Base-by-base conservation (phyloP, 2,888 invertebrate species). In the Euproctis similis region DNA sequence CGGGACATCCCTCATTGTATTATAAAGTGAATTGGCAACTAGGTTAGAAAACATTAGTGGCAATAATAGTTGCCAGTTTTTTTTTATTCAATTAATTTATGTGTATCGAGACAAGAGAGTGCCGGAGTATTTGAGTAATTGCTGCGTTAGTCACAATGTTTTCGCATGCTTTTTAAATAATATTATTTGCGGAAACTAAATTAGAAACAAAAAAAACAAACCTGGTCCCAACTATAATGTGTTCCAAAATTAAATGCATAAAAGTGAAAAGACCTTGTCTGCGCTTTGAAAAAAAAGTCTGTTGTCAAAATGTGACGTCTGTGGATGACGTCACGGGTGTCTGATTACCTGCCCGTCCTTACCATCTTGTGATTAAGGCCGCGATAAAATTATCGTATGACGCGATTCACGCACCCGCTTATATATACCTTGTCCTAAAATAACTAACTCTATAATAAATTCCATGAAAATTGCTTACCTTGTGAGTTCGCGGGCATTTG, bases 371-470 rank as follows among this genome's bases (percentile, higher is more conserved):
- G 69, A 81, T 80, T 80, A 81, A 76, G 70, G 74, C 63, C 74
- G 49, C 58, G 77, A 80, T 82, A 82, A 82, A 74, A 75, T 82
- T 81, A 80, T 80, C 76, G 60, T 52, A 66, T 81, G 81, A 82
- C 78, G 78, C 62, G 60, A 31, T 28, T 32, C 26, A 45, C 45
- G 46, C 47, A 40, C 48, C 42, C 52, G 63, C 59, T 62, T 72
- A 69, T 60, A 47, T 42, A 45, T 65, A 45, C 65, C 59, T 48
- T 52, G 53, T 57, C 52, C 72, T 35, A 59, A 75, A 81, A 81
- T 81, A 81, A 67, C 57, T 45, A 45, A 38, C 39, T 48, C 46
- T 57, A 55, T 53, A 53, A 59, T 61, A 54, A 51, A 54, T 56
- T 46, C 45, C 43, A 43, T 46, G 13, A 43, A 50, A 55, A 58